Conservation (phyloP, 2,888 invertebrate species). For the Thecophora atra region DNA sequence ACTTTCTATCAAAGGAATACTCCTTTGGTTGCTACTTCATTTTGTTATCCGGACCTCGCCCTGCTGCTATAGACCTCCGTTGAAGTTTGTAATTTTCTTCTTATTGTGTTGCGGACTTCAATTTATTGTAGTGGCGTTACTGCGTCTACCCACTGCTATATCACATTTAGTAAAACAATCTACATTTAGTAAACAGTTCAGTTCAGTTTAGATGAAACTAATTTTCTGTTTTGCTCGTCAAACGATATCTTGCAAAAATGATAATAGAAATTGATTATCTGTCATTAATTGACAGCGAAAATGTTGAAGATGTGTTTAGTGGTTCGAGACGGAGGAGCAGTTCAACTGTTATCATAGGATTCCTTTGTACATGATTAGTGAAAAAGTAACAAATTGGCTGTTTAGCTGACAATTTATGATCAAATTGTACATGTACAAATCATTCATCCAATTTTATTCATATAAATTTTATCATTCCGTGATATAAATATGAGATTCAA, state of each 20-base stretch:
- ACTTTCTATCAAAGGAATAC: not conserved
- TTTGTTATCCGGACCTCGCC: slow-evolving; percentile 44
- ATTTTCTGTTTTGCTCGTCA: slow-evolving; percentile 15
- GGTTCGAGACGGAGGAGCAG: not conserved
- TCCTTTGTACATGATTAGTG: no score
- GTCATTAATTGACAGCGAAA: slow-evolving; percentile 8
- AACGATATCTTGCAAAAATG: slow-evolving; percentile 39
- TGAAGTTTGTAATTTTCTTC: slow-evolving; percentile 22
- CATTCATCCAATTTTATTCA: no score
- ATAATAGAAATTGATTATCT: slow-evolving; percentile 25
- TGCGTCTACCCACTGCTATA: no score
- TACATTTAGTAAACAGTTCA: no score
- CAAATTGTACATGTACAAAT: no score
- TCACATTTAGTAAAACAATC: no score
- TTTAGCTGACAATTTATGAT: no score
- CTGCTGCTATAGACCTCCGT: not conserved
- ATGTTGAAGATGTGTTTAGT: not conserved
- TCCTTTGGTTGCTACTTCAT: slow-evolving; percentile 43
- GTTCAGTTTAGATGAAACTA: not conserved
- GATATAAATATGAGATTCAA: no score
- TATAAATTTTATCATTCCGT: no score
- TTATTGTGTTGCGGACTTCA: slow-evolving; percentile 21
- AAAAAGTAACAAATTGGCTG: no score
- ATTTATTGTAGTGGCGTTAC: slow-evolving; percentile 20
- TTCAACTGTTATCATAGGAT: no score